These are phyloP conservation scores for Pheosia tremula DNA, from an alignment of 2,888 invertebrate genomes.

Conservation along the genomic window DNA sequence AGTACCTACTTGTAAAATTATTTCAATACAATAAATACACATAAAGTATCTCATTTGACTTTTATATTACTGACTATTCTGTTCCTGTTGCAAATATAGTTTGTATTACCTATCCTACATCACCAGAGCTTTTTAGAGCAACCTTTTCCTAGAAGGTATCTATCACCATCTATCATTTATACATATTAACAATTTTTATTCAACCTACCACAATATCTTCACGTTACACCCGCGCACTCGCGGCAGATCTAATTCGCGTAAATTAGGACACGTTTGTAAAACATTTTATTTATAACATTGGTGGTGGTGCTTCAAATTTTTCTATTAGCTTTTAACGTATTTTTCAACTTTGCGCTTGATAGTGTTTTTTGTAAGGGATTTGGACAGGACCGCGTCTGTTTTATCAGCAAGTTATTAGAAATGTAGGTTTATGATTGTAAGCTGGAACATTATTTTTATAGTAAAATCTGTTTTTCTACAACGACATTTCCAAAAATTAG, in stretches of 20 bases:
- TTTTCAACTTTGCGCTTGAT: constrained; percentile 12
- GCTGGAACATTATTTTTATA: too few species aligned
- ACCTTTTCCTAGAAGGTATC: background rate
- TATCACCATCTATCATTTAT: background rate
- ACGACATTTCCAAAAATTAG: too few species aligned
- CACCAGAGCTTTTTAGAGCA: background rate
- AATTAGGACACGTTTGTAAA: constrained; percentile 44
- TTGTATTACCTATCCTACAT: background rate
- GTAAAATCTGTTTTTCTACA: too few species aligned
- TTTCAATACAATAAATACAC: too few species aligned
- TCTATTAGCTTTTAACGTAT: constrained; percentile 23
- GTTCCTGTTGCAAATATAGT: too few species aligned
- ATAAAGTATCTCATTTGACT: background rate
- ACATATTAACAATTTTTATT: background rate
- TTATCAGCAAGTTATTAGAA: too few species aligned
- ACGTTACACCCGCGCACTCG: constrained; percentile 15
- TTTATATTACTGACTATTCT: background rate
- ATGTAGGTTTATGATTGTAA: too few species aligned
- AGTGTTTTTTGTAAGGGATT: background rate
- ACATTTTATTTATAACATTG: constrained; percentile 39
- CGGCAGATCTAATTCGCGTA: constrained; percentile 37
- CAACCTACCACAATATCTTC: background rate
- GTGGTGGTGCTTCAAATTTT: constrained; percentile 25
- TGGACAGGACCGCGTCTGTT: too few species aligned
- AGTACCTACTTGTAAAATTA: too few species aligned